These are phyloP conservation scores for Sternarchorhynchus goeldii DNA, from an alignment of 2,797 vertebrate species.

Conservation along the genomic window DNA sequence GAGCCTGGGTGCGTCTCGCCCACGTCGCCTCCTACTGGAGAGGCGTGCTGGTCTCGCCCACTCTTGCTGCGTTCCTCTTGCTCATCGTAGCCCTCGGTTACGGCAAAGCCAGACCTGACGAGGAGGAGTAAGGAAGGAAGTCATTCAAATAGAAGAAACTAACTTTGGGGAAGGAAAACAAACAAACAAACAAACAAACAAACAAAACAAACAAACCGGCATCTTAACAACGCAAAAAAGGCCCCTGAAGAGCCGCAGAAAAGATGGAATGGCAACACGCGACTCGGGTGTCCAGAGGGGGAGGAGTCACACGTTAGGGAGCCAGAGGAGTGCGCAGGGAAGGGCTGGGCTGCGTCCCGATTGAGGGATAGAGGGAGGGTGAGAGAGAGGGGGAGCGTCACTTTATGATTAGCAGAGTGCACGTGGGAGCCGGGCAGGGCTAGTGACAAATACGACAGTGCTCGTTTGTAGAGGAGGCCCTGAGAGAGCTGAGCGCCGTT, in stretches of 20 bases:
- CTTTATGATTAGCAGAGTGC: constrained; percentile 45
- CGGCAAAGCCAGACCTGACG: constrained; percentile 50
- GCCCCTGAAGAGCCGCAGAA: background rate
- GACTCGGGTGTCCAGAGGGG: background rate
- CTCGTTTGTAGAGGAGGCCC: background rate
- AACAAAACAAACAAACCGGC: background rate
- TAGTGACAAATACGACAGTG: background rate
- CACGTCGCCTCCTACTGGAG: constrained; percentile 66
- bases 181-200: constrained; percentile 34
- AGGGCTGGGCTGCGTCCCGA: constrained; percentile 22
- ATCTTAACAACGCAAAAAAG: background rate
- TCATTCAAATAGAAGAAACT: background rate
- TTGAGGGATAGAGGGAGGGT: constrained; percentile 33
- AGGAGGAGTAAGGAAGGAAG: background rate
- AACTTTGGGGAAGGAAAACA: constrained; percentile 20
- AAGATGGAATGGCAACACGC: constrained; percentile 33
- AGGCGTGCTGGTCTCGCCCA: constrained; percentile 71
- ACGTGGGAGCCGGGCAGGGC: constrained; percentile 11
- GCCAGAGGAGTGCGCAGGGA: constrained; percentile 37
- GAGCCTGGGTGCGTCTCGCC: constrained; percentile 72
- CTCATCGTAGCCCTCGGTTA: constrained; percentile 61
- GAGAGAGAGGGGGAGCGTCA: constrained; percentile 59
- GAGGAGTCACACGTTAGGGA: constrained; percentile 36
- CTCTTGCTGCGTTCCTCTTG: constrained; percentile 43
- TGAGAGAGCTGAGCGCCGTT: background rate